Evolutionary conservation across 2,888 invertebrate species (phyloP).

Genomic region (Drosophila anomalipes): DNA sequence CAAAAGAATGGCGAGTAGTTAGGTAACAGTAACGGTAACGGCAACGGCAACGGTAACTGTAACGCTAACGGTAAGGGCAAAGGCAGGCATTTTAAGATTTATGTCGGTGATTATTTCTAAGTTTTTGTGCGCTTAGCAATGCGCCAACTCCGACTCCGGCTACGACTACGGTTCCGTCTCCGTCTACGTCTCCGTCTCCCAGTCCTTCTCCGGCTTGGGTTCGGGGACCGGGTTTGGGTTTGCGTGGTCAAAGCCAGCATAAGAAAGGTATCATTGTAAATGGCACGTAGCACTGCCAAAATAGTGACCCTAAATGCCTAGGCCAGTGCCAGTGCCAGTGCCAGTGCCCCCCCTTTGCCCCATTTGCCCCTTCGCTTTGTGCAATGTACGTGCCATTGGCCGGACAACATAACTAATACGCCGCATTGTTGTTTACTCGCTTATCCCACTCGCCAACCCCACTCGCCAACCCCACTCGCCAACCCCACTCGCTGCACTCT

Average conservation of each 20-base stretch:
- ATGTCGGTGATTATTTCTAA: slow-evolving; percentile 85
- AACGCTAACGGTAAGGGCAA: not conserved
- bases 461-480: not conserved
- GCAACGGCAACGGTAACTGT: not conserved
- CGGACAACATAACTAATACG: slow-evolving; percentile 33
- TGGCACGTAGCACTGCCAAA: slow-evolving; percentile 31
- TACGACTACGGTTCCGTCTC: not conserved
- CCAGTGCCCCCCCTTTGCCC: not conserved
- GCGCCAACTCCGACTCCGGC: slow-evolving; percentile 30
- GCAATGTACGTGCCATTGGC: not conserved
- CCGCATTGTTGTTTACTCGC: not conserved
- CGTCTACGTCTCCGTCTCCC: not conserved
- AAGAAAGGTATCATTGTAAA: slow-evolving; percentile 19
- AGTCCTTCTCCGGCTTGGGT: not conserved
- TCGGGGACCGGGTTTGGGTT: not conserved
- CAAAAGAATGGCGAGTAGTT: slow-evolving; percentile 54
- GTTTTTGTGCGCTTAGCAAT: slow-evolving; percentile 82
- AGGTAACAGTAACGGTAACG: slow-evolving; percentile 22
- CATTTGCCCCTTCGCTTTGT: not conserved
- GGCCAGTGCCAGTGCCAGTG: not conserved
- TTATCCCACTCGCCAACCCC: not conserved
- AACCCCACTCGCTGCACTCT: not conserved
- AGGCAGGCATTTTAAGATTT: slow-evolving; percentile 81
- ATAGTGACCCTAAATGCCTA: slow-evolving; percentile 30
- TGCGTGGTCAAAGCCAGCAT: slow-evolving; percentile 5